phyloP scores from a whole-genome alignment of 2,888 invertebrate genomes.

The Xestia sexstrigata region DNA sequence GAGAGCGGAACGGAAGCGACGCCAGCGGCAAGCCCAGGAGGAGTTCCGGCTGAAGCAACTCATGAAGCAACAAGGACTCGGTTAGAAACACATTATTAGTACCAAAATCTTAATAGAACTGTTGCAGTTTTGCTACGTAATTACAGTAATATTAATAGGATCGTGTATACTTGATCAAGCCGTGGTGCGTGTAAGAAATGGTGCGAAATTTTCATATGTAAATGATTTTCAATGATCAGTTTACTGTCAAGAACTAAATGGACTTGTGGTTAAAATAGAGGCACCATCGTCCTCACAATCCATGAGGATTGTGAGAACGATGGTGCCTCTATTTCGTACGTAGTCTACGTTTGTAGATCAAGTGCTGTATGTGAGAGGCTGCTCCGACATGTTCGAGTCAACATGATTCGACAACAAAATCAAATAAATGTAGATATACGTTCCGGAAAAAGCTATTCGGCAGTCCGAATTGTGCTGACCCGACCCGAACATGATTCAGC shows the following conservation, averaged over 20 bases:
- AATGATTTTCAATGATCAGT: not conserved
- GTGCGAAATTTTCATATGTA: not conserved
- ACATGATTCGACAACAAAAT: not conserved
- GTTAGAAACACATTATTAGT: slow-evolving; percentile 73
- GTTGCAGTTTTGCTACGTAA: not conserved
- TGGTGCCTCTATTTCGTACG: not conserved
- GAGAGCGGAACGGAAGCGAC: slow-evolving; percentile 84
- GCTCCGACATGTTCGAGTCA: not conserved
- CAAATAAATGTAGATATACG: not conserved
- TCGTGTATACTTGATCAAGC: not conserved
- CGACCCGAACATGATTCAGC: not conserved
- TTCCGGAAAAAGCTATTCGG: not conserved
- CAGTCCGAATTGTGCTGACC: not conserved
- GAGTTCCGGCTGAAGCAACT: slow-evolving; percentile 85
- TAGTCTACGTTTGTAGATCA: not conserved
- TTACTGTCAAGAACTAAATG: too few relatives aligned
- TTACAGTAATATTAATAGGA: not conserved
- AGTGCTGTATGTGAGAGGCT: not conserved
- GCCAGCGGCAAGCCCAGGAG: slow-evolving; percentile 86
- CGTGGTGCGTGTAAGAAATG: not conserved
- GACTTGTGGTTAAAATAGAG: too few relatives aligned
- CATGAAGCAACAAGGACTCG: slow-evolving; percentile 76
- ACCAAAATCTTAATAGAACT: slow-evolving; percentile 7
- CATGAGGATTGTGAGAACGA: not conserved
- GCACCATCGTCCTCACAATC: too few relatives aligned